phyloP scores from a whole-genome alignment of 2,113 vertebrate genomes.

The Mystacornis crossleyi region DNA sequence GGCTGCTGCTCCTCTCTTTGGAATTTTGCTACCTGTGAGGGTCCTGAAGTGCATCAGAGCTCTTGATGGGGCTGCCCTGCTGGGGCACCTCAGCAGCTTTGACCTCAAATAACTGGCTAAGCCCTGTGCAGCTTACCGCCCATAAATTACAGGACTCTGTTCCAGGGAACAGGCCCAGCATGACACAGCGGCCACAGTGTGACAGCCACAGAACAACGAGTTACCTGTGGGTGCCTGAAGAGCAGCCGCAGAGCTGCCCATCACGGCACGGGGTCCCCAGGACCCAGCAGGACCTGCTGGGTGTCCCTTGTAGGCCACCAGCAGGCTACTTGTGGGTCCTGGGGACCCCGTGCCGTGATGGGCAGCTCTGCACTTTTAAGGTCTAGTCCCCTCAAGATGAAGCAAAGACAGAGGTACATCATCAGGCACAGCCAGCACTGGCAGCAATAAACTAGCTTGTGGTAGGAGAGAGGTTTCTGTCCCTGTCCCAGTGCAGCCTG shows the following conservation, averaged over 20 bases:
- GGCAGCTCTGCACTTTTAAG: too few relatives aligned
- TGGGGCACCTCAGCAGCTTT: not conserved
- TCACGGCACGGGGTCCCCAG: fast-evolving
- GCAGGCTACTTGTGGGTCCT: not conserved
- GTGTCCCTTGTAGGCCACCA: not conserved
- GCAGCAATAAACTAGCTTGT: not conserved
- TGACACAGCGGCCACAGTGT: fast-evolving
- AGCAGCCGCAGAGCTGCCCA: not conserved
- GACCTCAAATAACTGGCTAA: not conserved
- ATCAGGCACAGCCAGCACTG: not conserved
- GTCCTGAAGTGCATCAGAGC: not conserved
- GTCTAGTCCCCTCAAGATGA: not conserved
- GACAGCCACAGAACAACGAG: not conserved
- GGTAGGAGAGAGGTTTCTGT: not conserved
- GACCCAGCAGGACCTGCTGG: not conserved
- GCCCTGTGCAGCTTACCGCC: not conserved
- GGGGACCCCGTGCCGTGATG: too few relatives aligned
- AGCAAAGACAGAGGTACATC: fast-evolving
- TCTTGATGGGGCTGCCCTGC: not conserved
- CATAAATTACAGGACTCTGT: not conserved
- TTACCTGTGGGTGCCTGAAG: not conserved
- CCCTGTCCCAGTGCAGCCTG: fast-evolving
- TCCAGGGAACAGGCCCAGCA: not conserved
- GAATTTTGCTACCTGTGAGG: not conserved
- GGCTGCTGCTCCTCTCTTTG: not conserved